Conservation (phyloP, 1,140 invertebrate species). For the Orchestia grillus region DNA sequence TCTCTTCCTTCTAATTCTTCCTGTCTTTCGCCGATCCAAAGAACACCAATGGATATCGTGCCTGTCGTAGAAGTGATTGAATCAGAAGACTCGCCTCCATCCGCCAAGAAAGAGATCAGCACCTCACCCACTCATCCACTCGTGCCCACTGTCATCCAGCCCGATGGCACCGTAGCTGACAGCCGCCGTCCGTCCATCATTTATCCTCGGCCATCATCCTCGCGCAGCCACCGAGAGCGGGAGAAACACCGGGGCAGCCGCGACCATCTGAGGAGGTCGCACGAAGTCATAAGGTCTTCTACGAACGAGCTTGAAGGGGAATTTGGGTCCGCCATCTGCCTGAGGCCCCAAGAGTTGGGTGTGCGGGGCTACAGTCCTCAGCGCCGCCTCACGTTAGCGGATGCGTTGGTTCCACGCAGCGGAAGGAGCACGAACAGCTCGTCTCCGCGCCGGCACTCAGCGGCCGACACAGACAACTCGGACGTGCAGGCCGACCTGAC, state of each 20-base stretch:
- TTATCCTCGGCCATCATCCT: slow-evolving; percentile 13
- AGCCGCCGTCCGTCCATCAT: slow-evolving; percentile 45
- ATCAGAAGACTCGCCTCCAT: slow-evolving; percentile 13
- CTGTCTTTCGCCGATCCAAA: background rate
- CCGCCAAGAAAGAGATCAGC: slow-evolving; percentile 41
- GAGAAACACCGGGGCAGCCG: background rate
- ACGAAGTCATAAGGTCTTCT: slow-evolving; percentile 12
- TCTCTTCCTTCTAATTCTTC: slow-evolving; percentile 16
- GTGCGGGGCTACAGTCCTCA: slow-evolving; percentile 34
- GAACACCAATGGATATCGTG: slow-evolving; percentile 33
- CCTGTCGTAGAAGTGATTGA: slow-evolving; percentile 51
- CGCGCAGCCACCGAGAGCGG: slow-evolving; percentile 24
- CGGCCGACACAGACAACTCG: slow-evolving; percentile 29
- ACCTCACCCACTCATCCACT: slow-evolving; percentile 35
- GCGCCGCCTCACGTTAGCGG: slow-evolving; percentile 15
- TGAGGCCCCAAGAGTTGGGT: slow-evolving; percentile 27
- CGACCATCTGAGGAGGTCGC: slow-evolving; percentile 12
- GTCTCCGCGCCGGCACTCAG: slow-evolving; percentile 25
- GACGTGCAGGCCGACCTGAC: slow-evolving; percentile 26
- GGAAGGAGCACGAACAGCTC: slow-evolving; percentile 1
- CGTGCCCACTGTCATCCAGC: slow-evolving; percentile 42
- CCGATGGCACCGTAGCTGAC: slow-evolving; percentile 40
- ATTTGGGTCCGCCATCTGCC: slow-evolving; percentile 42
- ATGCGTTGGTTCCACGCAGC: background rate
- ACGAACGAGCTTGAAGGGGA: background rate